Evolutionary conservation across 2,888 invertebrate species (phyloP), one percentile per base, ranked within the genome.

Genomic region (Spicauda simplicius): DNA sequence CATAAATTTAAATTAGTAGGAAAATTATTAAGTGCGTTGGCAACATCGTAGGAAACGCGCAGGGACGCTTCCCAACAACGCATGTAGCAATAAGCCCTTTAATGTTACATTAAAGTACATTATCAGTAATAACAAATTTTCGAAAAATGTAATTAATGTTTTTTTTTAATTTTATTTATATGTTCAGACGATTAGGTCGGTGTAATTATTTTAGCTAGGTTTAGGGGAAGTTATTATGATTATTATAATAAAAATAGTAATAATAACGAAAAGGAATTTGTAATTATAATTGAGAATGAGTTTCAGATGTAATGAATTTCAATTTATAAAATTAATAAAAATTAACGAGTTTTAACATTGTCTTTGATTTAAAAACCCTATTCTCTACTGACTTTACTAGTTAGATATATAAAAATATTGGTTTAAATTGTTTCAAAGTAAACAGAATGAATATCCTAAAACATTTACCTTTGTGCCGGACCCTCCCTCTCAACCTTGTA

Each of bases 281-380:
- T 92, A 92, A 92, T 81, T 90, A 91, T 90, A 87, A 83, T 77
- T 86, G 85, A 82, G 61, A 80, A 82, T 80, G 82, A 84, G 33
- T 33, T 33, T 33, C 33, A 33, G 88, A 86, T 91, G 90, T 91
- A 90, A 90, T 91, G 88, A 91, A 89, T 90, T 92, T 91, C 91
- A 84, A 92, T 92, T 92, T 92, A 91, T 91, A 91, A 91, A 91
- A 90, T 88, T 88, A 91, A 91, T 92, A 92, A 92, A 90, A 91
- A 91, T 90, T 91, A 87, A 91, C 85, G 91, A 91, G 91, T 92
- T 92, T 91, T 87, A 90, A 72, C 56, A 37, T 48, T 74, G 73
- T 63, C 73, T 80, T 83, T 80, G 73, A 78, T 83, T 81, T 69
- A 37, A 14, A 50, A 18, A 41, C 53, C 62, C 48, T 48, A 48